Conservation (phyloP, 2,888 invertebrate genomes). For the Lomographa bimaculata region DNA sequence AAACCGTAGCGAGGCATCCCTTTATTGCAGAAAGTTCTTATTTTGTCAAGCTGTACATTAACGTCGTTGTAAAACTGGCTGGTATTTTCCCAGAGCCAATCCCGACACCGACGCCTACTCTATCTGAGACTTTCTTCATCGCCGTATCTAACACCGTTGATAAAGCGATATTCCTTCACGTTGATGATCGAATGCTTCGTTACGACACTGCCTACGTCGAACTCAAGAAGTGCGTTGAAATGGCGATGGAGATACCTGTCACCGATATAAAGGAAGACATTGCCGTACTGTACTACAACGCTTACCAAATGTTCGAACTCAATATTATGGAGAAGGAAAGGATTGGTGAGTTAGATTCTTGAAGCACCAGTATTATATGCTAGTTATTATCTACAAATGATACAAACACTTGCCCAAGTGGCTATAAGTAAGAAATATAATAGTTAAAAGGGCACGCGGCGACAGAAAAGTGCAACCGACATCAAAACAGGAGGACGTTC, state of each 20-base stretch:
- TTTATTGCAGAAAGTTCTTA: too few relatives aligned
- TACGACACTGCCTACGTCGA: slow-evolving; percentile 73
- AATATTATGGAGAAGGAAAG: slow-evolving; percentile 60
- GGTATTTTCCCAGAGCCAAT: slow-evolving; percentile 54
- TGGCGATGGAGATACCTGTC: slow-evolving; percentile 73
- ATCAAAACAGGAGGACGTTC: too few relatives aligned
- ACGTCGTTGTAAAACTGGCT: too few relatives aligned
- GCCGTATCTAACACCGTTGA: slow-evolving; percentile 62
- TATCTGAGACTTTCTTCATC: slow-evolving; percentile 51
- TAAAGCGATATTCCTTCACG: slow-evolving; percentile 58
- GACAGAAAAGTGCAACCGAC: too few relatives aligned
- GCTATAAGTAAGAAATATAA: too few relatives aligned
- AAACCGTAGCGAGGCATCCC: too few relatives aligned
- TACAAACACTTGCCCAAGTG: too few relatives aligned
- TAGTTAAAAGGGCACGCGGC: too few relatives aligned
- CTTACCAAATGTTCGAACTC: slow-evolving; percentile 59
- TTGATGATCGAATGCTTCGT: slow-evolving; percentile 51
- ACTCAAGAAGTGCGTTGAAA: slow-evolving; percentile 59
- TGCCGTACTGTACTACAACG: slow-evolving; percentile 48
- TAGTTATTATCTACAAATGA: too few relatives aligned
- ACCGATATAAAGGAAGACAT: slow-evolving; percentile 61
- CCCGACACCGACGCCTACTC: slow-evolving; percentile 59
- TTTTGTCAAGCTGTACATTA: too few relatives aligned
- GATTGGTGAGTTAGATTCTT: slow-evolving; percentile 48
- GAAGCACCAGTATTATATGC: too few relatives aligned